phyloP scores from a whole-genome alignment of 2,888 invertebrate genomes.

The Lasioglossum morio region DNA sequence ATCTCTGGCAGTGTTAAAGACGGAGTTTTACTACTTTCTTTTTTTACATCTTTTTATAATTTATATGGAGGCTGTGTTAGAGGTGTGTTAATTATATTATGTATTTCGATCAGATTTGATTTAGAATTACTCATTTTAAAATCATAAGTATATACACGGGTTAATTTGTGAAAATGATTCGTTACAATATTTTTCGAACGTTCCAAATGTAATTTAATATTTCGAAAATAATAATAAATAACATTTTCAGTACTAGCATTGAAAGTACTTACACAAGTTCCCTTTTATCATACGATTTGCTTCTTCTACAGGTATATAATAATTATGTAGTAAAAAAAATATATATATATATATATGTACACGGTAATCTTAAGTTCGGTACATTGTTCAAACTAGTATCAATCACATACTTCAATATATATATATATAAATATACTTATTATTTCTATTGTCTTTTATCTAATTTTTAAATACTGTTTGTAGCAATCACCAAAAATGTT shows the following conservation, averaged over 20 bases:
- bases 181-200: conserved; percentile 55
- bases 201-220: conserved; percentile 77
- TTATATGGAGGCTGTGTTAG: conserved; percentile 68
- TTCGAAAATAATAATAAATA: conserved; percentile 74
- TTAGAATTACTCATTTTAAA: conserved; percentile 24
- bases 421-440: conserved; percentile 27
- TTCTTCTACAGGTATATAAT: conserved; percentile 9
- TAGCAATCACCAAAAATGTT: conserved; percentile 10
- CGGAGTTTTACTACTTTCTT: conserved; percentile 46
- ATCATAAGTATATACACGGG: conserved; percentile 33
- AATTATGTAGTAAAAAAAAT: neutral
- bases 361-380: conserved; percentile 26
- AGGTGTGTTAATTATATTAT: conserved; percentile 59
- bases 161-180: conserved; percentile 57
- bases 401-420: conserved; percentile 13
- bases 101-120: conserved; percentile 37
- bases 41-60: conserved; percentile 66
- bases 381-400: conserved; percentile 8
- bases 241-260: conserved; percentile 67
- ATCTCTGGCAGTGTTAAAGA: conserved; percentile 37
- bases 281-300: conserved; percentile 27
- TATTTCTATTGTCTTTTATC: neutral
- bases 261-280: conserved; percentile 32
- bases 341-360: conserved; percentile 1
- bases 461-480: conserved; percentile 20